Evolutionary conservation across 2,113 vertebrate species (phyloP).

Genomic region (Tinamus guttatus): DNA sequence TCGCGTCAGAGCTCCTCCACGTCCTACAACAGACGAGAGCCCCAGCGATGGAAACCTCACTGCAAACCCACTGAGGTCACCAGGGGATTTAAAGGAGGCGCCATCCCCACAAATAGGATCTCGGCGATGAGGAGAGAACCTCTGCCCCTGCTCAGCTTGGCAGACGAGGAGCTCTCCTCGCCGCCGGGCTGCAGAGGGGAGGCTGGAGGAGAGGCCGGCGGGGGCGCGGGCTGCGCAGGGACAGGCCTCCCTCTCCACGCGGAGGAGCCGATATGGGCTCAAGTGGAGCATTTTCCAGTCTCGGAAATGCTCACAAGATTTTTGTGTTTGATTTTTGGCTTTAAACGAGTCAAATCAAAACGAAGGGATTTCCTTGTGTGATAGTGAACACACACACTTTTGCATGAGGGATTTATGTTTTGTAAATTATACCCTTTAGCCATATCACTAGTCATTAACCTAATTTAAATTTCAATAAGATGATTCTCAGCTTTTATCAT

Average conservation of each 20-base stretch:
- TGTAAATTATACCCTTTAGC: conserved; percentile 46
- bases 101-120: not conserved
- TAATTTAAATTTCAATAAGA: conserved; percentile 56
- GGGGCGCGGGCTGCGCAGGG: not conserved
- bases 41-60: not conserved
- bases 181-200: not conserved
- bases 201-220: not conserved
- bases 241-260: not conserved
- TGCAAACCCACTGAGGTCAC: not conserved
- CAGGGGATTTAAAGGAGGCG: not conserved
- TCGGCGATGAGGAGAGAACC: not conserved
- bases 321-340: conserved; percentile 40
- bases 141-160: not conserved
- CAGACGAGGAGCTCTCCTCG: not conserved
- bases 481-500: conserved; percentile 19
- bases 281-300: not conserved
- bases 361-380: conserved; percentile 13
- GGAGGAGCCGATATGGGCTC: not conserved
- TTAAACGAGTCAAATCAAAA: conserved; percentile 33
- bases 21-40: not conserved
- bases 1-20: not conserved
- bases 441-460: conserved; percentile 51
- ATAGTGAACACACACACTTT: not conserved
- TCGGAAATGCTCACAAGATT: conserved; percentile 25
- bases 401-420: conserved; percentile 56